phyloP scores from a whole-genome alignment of 2,888 invertebrate genomes.

The Lacanobia oleracea region DNA sequence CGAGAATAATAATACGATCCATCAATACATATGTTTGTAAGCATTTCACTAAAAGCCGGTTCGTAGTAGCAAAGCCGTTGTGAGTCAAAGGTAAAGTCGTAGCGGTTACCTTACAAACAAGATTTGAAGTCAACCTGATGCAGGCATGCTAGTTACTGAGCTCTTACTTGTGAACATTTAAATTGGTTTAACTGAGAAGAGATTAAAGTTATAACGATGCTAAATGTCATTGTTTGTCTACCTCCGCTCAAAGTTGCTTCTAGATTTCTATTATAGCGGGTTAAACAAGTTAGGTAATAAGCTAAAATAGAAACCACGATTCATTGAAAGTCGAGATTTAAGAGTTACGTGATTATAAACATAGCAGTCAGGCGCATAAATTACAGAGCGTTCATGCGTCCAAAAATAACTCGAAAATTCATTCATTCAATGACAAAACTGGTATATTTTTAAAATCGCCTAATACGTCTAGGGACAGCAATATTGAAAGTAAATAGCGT shows the following conservation, averaged over 20 bases:
- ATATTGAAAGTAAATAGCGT: constrained; percentile 33
- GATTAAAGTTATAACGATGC: not conserved
- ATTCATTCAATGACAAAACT: constrained; percentile 36
- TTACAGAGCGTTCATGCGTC: constrained; percentile 15
- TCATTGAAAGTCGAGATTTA: constrained; percentile 21
- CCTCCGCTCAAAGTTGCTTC: not conserved
- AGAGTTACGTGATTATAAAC: constrained; percentile 36
- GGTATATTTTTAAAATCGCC: constrained; percentile 45
- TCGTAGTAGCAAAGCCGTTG: no score
- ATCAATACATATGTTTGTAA: not conserved
- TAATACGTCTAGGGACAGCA: constrained; percentile 38
- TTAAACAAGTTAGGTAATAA: not conserved
- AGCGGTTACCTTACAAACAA: constrained; percentile 9
- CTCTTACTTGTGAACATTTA: not conserved
- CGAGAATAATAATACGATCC: no score
- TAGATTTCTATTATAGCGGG: not conserved
- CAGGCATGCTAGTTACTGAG: constrained; percentile 1
- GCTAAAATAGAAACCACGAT: constrained; percentile 1
- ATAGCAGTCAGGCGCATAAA: constrained; percentile 22
- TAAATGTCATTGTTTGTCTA: constrained; percentile 4
- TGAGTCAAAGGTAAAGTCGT: constrained; percentile 25
- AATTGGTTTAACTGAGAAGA: not conserved
- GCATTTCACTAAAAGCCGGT: constrained; percentile 19
- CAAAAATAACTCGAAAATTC: constrained; percentile 38
- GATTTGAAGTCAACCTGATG: constrained; percentile 17